Evolutionary conservation across 2,113 vertebrate species (phyloP), one percentile per base, ranked within the genome.

Genomic region (Pseudorasbora parva): DNA sequence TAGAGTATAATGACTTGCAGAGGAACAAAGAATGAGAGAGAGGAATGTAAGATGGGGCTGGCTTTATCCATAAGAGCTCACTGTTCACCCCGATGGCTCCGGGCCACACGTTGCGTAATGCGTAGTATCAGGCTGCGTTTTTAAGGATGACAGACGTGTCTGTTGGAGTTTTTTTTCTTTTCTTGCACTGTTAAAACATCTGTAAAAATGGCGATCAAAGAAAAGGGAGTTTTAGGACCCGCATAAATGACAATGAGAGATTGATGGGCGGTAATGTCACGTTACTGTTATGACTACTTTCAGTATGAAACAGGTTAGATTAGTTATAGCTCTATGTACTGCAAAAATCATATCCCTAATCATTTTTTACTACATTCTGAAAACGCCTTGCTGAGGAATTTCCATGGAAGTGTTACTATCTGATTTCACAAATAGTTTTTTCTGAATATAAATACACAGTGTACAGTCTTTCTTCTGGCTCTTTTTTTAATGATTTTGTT

Each of bases 161-260:
- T 82, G 68, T 84, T 66, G 27, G 12, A 69, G 45, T 15, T 59
- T 23, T n/a, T n/a, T n/a, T n/a, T n/a, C n/a, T n/a, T n/a, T 73
- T 21, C 33, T 45, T n/a, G 12, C 51, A 37, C 17, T 59, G 45
- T 62, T 25, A 21, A 71, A 84, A 86, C 88, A 87, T 85, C 86
- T 88, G 86, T 79, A 37, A 79, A 83, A 90, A 88, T 82, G 71
- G 12, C 41, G 54, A 88, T 88, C 84, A 86, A 85, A 89, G 86
- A 74, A 30, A n/a, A 30, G n/a, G 49, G 54, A 81, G 57, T 84
- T 71, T 82, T 56, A 72, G 51, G 17, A 71, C 17, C 59, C n/a
- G 8, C 49, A 85, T 77, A 66, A 87, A 72, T 62, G 68, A 45
- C 37, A 60, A 23, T 71, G 45, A 11, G 66, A 72, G 56, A 45